Conservation (phyloP, 2,888 invertebrate genomes). For the Cepaea hortensis region DNA sequence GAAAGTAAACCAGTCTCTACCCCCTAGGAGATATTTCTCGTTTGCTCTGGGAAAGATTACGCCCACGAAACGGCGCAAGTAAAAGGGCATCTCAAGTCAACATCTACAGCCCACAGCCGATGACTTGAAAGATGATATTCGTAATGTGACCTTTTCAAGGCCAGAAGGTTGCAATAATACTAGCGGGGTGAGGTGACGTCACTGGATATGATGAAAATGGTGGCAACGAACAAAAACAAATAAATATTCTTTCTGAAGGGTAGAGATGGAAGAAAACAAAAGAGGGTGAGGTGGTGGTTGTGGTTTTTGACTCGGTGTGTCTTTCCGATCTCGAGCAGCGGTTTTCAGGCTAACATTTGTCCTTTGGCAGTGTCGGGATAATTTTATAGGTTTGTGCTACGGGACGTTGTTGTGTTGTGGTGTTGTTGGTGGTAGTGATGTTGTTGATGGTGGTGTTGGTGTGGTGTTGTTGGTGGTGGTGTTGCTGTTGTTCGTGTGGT, state of each 20-base stretch:
- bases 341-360: background rate
- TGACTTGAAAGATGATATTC: background rate
- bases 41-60: conserved; percentile 5
- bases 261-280: background rate
- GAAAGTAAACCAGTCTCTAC: background rate
- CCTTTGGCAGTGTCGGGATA: too few relatives aligned
- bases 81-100: conserved; percentile 16
- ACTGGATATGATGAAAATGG: background rate
- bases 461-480: too few relatives aligned
- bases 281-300: background rate
- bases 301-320: background rate
- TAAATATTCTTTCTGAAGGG: background rate
- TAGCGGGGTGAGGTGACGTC: conserved; percentile 6
- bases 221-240: background rate
- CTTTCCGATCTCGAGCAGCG: background rate
- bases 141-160: conserved; percentile 26
- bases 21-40: background rate
- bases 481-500: too few relatives aligned
- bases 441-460: too few relatives aligned
- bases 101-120: background rate
- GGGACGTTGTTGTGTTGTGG: too few relatives aligned
- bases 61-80: background rate
- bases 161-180: conserved; percentile 20
- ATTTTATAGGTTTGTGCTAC: too few relatives aligned
- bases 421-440: too few relatives aligned